Base-by-base conservation (phyloP, 2,113 vertebrate genomes). In the Aleadryas rufinucha region DNA sequence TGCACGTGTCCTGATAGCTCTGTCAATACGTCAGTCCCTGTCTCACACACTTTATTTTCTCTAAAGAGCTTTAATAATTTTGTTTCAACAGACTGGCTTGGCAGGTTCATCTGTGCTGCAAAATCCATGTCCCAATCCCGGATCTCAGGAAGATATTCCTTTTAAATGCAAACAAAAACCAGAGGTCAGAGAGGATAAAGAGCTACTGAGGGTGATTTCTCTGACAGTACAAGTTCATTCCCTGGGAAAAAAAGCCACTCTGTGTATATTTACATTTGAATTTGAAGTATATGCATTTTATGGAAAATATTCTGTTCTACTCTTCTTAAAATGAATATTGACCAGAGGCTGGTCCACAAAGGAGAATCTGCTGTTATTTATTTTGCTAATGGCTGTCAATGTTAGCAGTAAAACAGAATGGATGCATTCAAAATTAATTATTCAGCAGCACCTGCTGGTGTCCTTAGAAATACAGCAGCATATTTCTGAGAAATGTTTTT, bases 401-500 rank as follows among this genome's bases (percentile, higher is more conserved):
- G 26, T 57, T 65, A 79, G 53, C 78, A 78, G 78, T 56, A 72
- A 94, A 91, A 59, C n/a, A 85, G 66, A 79, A 85, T 37, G 70
- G 63, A 91, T 92, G 35, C 66, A 72, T 94, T 90, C 69, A 89
- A 95, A 87, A 90, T 90, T 52, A 92, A 94, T 89, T 95, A 92
- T 85, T 91, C 70, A 94, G 35, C 79, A 93, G 78, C 82, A 95
- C 75, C 94, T 96, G 90, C 74, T 87, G 70, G 71, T 91, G 49
- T 79, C 33, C 47, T 76, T 88, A 92, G 71, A 94, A 90, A 93
- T 56, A 64, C 26, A 47, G 39, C 61, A 76, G 41, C 44, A 37
- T 56, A 65, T 83, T 93, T 95, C 70, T 79, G 70, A 78, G 63
- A 89, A 94, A 80, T 68, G 49, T 76, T 83, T 82, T 63, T 47